Evolutionary conservation across 2,888 invertebrate genomes (phyloP), one percentile per base, ranked within the genome.

Genomic region (Pantelozetes paolii): DNA sequence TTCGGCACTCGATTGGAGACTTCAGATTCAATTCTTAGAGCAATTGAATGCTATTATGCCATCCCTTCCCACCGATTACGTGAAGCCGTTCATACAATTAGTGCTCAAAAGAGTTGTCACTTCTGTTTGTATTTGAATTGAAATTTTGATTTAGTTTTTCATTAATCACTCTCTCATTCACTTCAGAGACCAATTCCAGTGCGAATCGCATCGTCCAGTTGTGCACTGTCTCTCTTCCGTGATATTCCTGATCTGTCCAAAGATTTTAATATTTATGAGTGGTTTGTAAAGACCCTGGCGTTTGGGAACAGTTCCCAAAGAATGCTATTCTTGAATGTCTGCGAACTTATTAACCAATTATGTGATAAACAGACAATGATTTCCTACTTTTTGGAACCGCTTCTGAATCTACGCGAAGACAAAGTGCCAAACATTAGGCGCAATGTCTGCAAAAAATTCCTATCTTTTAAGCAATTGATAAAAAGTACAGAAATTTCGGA

Each of bases 351-450:
- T 36, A 20, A n/a, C 36, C 28, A 62, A 62, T 62, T 62, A 32
- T 62, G 62, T 62, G 62, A 62, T 62, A 62, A 32, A 18, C 18
- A 32, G 1, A 32, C 15, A n/a, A 32, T 32, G 13, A 15, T 32
- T n/a, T 18, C 28, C 1, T 62, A 62, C 13, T 26, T 62, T n/a
- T 62, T 62, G 32, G 32, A 62, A 36, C 62, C 62, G 18, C 9
- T 62, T 9, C 36, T 62, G 5, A 3, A 30, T 15, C 62, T 62
- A 5, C 26, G 62, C 32, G 20, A 6, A 5, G 62, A 62, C n/a
- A 62, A 32, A 62, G 62, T 62, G 62, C 32, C 62, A 62, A 62
- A 62, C 30, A 36, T 62, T 62, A 13, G 62, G 5, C 62, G 32
- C 18, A 62, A 62, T 36, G 36, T 32, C 2, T 62, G 36, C 62